These are phyloP conservation scores for Pogona vitticeps DNA, from an alignment of 2,113 vertebrate genomes.

Conservation along the genomic window DNA sequence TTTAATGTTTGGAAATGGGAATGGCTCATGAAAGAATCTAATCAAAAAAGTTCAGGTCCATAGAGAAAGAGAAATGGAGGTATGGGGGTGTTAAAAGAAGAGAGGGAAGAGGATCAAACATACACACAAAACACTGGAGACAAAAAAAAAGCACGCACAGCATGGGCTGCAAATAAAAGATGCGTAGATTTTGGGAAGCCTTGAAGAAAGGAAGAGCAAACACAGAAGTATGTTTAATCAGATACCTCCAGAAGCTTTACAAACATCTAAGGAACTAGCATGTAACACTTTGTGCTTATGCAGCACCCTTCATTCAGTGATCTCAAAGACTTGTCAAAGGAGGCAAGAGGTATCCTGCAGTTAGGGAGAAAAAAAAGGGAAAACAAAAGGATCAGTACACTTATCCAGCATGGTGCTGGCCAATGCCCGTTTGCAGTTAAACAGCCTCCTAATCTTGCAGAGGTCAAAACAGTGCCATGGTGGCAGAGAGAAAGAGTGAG, in stretches of 20 bases:
- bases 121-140: slow-evolving; percentile 1
- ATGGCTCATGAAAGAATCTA: slow-evolving; percentile 35
- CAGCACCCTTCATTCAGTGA: not conserved
- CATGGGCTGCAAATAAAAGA: slow-evolving; percentile 31
- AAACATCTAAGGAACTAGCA: slow-evolving; percentile 24
- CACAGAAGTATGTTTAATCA: slow-evolving; percentile 33
- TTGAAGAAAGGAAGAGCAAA: slow-evolving; percentile 25
- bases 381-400: not conserved
- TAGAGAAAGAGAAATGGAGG: slow-evolving; percentile 10
- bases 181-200: slow-evolving; percentile 11
- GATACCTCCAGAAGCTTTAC: slow-evolving; percentile 28
- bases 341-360: not conserved
- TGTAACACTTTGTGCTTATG: slow-evolving; percentile 11
- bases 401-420: not conserved
- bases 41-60: slow-evolving; percentile 27
- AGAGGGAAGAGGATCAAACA: slow-evolving; percentile 37
- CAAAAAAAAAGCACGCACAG: slow-evolving; percentile 26
- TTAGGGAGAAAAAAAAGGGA: not conserved
- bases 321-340: slow-evolving; percentile 18
- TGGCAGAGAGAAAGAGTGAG: not conserved
- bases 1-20: slow-evolving; percentile 34
- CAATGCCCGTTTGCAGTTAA: not conserved
- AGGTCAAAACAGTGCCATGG: not conserved
- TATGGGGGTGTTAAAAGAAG: not conserved
- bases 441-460: not conserved